These are phyloP conservation scores for Rhagonycha lutea DNA, from an alignment of 2,888 invertebrate species.

Conservation along the genomic window DNA sequence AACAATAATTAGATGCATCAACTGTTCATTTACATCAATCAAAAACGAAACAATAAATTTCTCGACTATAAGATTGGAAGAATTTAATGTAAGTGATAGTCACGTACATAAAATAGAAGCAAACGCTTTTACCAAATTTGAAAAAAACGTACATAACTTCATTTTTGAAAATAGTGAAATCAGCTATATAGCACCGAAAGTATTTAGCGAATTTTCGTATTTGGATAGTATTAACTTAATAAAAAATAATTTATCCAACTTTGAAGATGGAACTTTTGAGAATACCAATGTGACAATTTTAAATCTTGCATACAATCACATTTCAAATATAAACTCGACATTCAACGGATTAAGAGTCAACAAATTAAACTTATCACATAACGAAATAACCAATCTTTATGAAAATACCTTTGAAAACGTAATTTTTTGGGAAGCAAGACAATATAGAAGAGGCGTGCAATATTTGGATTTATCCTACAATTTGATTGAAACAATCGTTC, in stretches of 20 bases:
- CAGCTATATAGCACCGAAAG: neutral
- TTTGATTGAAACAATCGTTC: neutral
- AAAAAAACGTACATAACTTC: neutral
- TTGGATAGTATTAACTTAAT: constrained; percentile 2
- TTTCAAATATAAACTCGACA: neutral
- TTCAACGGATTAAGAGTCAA: neutral
- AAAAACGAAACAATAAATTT: neutral
- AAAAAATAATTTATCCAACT: neutral
- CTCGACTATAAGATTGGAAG: neutral
- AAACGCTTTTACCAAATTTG: constrained; percentile 1
- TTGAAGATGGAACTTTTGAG: neutral
- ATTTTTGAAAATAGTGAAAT: constrained; percentile 10
- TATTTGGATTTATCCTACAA: neutral
- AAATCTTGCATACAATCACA: constrained; percentile 2
- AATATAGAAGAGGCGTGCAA: neutral
- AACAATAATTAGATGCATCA: neutral
- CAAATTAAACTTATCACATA: constrained; percentile 9
- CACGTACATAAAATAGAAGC: constrained; percentile 5
- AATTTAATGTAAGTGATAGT: constrained; percentile 5
- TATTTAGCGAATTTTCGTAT: constrained; percentile 1
- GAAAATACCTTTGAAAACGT: neutral
- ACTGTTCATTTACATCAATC: neutral
- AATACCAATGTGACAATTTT: constrained; percentile 1
- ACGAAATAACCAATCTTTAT: neutral
- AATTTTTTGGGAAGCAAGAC: constrained; percentile 3